Evolutionary conservation across 2,888 invertebrate species (phyloP).

Genomic region (Pammene fasciana): DNA sequence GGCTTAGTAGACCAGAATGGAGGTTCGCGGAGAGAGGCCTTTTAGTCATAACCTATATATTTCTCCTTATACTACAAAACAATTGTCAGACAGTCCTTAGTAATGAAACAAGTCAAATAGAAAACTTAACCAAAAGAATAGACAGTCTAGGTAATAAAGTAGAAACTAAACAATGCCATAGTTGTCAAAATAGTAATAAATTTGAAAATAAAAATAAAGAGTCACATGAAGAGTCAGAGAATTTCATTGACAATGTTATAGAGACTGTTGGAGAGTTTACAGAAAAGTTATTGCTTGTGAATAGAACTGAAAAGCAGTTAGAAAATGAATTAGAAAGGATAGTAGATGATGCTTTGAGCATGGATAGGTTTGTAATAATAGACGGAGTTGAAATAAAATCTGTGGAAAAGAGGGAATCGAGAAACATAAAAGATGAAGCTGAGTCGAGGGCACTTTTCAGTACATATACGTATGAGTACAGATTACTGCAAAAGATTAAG

Average conservation of each 20-base stretch:
- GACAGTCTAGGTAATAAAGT: slow-evolving; percentile 67
- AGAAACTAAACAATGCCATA: slow-evolving; percentile 77
- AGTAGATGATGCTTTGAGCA: slow-evolving; percentile 82
- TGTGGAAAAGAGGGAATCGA: slow-evolving; percentile 48
- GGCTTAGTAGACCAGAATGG: slow-evolving; percentile 63
- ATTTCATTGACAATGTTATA: slow-evolving; percentile 62
- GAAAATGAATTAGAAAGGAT: slow-evolving; percentile 81
- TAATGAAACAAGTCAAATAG: slow-evolving; percentile 58
- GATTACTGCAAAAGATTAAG: slow-evolving; percentile 83
- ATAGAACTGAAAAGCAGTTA: slow-evolving; percentile 68
- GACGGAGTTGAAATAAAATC: slow-evolving; percentile 83
- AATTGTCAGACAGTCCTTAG: slow-evolving; percentile 60
- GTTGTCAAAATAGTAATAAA: slow-evolving; percentile 67
- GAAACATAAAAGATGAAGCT: slow-evolving; percentile 43
- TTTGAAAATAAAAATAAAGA: slow-evolving; percentile 49
- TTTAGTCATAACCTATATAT: slow-evolving; percentile 64
- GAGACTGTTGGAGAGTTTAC: slow-evolving; percentile 62
- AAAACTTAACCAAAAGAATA: slow-evolving; percentile 66
- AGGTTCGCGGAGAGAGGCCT: slow-evolving; percentile 57
- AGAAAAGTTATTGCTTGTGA: slow-evolving; percentile 63
- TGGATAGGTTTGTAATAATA: slow-evolving; percentile 82
- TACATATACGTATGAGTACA: slow-evolving; percentile 76
- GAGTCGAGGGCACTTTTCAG: slow-evolving; percentile 71
- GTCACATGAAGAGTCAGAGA: slow-evolving; percentile 45
- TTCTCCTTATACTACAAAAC: slow-evolving; percentile 57